phyloP scores from a whole-genome alignment of 2,113 vertebrate genomes.

The Thamnophis sirtalis region DNA sequence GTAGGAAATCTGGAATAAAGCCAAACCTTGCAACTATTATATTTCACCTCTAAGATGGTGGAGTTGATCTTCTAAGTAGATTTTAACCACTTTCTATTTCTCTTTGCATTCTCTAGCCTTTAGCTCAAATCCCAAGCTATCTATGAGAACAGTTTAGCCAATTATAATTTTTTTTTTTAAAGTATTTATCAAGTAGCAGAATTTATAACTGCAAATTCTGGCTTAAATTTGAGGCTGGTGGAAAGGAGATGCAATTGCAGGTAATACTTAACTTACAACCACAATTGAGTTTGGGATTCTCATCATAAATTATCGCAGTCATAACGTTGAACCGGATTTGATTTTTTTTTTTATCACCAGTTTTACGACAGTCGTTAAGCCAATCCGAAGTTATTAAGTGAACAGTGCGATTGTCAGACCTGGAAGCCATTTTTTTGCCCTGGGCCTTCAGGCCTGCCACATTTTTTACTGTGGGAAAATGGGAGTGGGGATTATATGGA shows the following conservation, averaged over 20 bases:
- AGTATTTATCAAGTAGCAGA: neutral
- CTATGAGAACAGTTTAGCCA: neutral
- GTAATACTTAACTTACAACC: no score
- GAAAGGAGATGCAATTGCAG: neutral
- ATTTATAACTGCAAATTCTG: neutral
- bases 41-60: neutral
- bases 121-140: neutral
- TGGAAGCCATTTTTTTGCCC: no score
- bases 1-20: neutral
- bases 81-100: neutral
- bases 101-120: neutral
- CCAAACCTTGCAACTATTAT: neutral
- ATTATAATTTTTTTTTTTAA: neutral
- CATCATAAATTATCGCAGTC: no score
- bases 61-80: neutral
- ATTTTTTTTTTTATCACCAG: no score
- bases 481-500: no score
- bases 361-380: no score
- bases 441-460: no score
- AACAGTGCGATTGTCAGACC: no score
- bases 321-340: no score
- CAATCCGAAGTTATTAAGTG: no score
- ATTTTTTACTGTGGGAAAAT: no score
- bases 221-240: neutral
- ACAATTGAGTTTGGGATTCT: no score